Evolutionary conservation across 2,113 vertebrate genomes (phyloP), one percentile per base, ranked within the genome.

Genomic region (Melospiza melodia): DNA sequence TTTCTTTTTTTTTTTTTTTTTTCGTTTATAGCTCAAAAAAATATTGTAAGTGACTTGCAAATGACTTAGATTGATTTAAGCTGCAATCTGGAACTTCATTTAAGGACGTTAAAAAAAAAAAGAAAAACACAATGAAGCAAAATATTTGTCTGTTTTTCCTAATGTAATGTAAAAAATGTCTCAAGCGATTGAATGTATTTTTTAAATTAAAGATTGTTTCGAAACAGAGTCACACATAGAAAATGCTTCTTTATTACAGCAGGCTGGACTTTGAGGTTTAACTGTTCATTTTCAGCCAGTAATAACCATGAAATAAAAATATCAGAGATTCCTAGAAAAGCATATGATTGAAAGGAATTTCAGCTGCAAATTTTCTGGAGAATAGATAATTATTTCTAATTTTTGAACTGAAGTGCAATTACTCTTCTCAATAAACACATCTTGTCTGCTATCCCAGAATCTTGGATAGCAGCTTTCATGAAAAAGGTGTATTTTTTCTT

Each of bases 401-500:
- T 68, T 21, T 63, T 91, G 55, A 78, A 49, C 20, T 31, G 22
- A 84, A 6, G 12, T 48, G 22, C 14, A 67, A 46, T 41, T 79
- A 63, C 12, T 67, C 16, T 46, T 30, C n/a, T 81, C 14, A 63
- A 10, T 52, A 84, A 81, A 12, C 15, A 5, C 8, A 16, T 31
- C 14, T 54, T 39, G 55, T 57, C 37, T 85, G 54, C 15, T 68
- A 2, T 46, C 15, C 31, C 44, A 66, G 19, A 87, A 12, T 41
- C 22, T 51, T 85, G 15, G 17, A 6, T 15, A 48, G 27, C 49
- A 57, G 5, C 4, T 66, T 73, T 58, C 37, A 73, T 30, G 11
- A 16, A 61, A 88, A 75, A 65, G 12, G 1, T 33, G 10, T 0
- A 0, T 4, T 61, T 72, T 63, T 68, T 1, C 39, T 58, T 18